Conservation (phyloP, 2,888 invertebrate species). For the Morinoia aosen region DNA sequence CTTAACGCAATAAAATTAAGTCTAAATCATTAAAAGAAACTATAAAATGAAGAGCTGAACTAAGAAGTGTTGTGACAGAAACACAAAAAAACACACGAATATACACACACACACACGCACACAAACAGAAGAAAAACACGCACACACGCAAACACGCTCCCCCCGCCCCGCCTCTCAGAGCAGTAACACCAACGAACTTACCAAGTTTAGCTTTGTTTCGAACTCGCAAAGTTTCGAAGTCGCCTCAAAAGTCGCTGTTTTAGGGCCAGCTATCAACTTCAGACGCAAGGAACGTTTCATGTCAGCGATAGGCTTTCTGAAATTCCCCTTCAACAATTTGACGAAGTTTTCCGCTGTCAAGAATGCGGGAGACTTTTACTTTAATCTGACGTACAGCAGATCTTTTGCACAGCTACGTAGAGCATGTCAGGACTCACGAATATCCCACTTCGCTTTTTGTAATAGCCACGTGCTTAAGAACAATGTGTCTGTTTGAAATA, state of each 20-base stretch:
- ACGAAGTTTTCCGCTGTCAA: neutral
- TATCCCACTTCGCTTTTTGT: too few species aligned
- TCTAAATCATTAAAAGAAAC: too few species aligned
- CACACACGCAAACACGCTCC: neutral
- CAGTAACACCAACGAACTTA: neutral
- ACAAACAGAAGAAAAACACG: too few species aligned
- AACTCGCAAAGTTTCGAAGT: neutral
- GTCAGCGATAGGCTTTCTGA: neutral
- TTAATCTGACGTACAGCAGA: neutral
- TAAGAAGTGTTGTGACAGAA: too few species aligned
- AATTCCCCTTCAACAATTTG: neutral
- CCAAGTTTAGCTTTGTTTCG: neutral
- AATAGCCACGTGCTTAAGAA: too few species aligned
- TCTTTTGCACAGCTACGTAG: too few species aligned
- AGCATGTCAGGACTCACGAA: too few species aligned
- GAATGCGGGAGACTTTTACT: neutral
- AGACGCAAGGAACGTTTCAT: neutral
- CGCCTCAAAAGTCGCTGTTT: neutral
- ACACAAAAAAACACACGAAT: too few species aligned
- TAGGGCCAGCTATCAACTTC: neutral
- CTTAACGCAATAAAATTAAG: too few species aligned
- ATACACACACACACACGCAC: too few species aligned
- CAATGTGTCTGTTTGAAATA: too few species aligned
- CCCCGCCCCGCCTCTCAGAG: neutral
- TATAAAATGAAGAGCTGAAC: too few species aligned